Conservation (phyloP, 2,797 vertebrate species). For the Cottoperca gobio region DNA sequence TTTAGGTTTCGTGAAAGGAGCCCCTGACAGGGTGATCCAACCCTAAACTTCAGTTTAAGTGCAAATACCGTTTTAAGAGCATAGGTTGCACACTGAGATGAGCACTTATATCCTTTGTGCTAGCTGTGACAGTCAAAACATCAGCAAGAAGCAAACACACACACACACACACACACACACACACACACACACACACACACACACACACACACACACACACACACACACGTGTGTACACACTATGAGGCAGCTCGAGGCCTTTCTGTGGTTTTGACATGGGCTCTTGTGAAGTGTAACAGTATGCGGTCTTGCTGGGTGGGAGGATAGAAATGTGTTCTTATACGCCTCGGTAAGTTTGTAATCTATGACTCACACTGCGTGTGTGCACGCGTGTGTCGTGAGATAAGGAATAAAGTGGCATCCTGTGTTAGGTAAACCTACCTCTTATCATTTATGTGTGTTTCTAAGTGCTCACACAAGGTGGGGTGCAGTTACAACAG, state of each 20-base stretch:
- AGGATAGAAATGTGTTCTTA: constrained; percentile 61
- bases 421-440: constrained; percentile 35
- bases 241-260: constrained; percentile 64
- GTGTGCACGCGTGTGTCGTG: constrained; percentile 20
- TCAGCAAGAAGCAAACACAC: constrained; percentile 26
- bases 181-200: constrained; percentile 22
- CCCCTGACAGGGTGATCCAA: neutral
- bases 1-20: neutral
- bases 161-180: constrained; percentile 20
- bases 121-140: constrained; percentile 28
- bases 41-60: constrained; percentile 23
- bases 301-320: constrained; percentile 62
- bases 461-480: constrained; percentile 17
- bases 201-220: constrained; percentile 25
- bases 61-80: constrained; percentile 9
- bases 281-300: constrained; percentile 67
- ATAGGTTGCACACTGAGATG: constrained; percentile 18
- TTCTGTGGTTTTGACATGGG: constrained; percentile 65
- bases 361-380: constrained; percentile 60
- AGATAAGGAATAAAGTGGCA: constrained; percentile 42
- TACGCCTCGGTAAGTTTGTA: constrained; percentile 55
- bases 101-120: constrained; percentile 23
- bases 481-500: neutral
- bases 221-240: constrained; percentile 6
- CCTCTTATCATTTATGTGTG: constrained; percentile 7